Base-by-base conservation (phyloP, 2,888 invertebrate species). In the Hipparchia semele region DNA sequence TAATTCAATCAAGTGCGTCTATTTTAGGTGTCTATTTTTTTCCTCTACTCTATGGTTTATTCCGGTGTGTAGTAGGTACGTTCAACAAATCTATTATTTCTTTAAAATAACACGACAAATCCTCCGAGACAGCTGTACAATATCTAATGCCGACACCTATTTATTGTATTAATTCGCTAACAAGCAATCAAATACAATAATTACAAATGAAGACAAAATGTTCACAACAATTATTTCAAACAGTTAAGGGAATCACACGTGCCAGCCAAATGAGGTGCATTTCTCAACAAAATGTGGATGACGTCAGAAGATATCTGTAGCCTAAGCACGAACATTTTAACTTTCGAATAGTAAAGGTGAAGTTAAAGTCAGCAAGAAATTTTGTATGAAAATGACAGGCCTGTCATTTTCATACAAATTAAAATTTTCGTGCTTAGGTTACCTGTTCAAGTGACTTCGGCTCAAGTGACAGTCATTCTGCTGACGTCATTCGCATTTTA, bases 111-210 rank as follows among this genome's bases (percentile, higher is more conserved):
- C 75, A 75, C 73, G 67, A 74, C 66, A 77, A 78, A 67, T 49
- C 74, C 77, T 67, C 56, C 61, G 13, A 33, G 9, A 75, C 74
- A 68, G 87, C 90, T 90, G 87, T 90, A 91, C 89, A 88, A 83
- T 86, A 90, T 90, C 87, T 90, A 90, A 83, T 83, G 81, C 81
- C 79, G 83, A 84, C 82, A 82, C 80, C 80, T 84, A 84, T 76
- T 84, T 83, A 83, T 81, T 81, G 81, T 83, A 82, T 81, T 80
- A 84, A 82, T 84, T 88, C 83, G 86, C 84, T 84, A 83, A 84
- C 80, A 83, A 79, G 79, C 83, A 78, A 82, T 80, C 78, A 78
- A 80, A 82, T 79, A 76, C 76, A 71, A 71, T 61, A 74, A 68
- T 66, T 33, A 65, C 62, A 70, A 68, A 67, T 53, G 51, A 65